Conservation (phyloP, 2,797 vertebrate species). For the Danionella dracula region DNA sequence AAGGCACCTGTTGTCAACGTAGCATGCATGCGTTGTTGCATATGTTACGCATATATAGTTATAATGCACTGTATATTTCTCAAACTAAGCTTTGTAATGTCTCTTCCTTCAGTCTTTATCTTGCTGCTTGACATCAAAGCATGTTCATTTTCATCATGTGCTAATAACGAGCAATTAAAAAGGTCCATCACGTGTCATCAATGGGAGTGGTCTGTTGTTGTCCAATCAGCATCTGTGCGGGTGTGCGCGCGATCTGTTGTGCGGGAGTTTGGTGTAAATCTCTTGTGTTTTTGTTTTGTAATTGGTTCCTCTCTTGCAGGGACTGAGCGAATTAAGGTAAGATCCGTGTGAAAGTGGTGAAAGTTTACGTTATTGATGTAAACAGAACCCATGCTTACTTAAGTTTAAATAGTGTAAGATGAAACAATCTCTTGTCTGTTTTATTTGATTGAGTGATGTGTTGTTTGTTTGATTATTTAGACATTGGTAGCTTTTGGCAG, state of each 20-base stretch:
- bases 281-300: constrained; percentile 45
- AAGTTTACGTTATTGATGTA: neutral
- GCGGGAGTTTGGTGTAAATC: constrained; percentile 24
- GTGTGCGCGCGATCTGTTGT: constrained; percentile 1
- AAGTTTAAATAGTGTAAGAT: too few relatives aligned
- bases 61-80: neutral
- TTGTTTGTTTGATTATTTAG: neutral
- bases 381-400: neutral
- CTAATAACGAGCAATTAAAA: constrained; percentile 23
- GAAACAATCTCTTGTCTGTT: too few relatives aligned
- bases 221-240: constrained; percentile 5
- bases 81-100: constrained; percentile 23
- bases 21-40: constrained; percentile 13
- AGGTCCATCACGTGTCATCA: constrained; percentile 17
- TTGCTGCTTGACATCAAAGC: constrained; percentile 37
- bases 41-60: neutral
- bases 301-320: constrained; percentile 60
- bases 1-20: neutral
- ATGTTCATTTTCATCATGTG: constrained; percentile 34
- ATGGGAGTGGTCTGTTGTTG: constrained; percentile 35
- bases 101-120: constrained; percentile 25
- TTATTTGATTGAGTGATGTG: neutral
- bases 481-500: neutral
- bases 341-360: constrained; percentile 39
- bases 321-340: constrained; percentile 73